These are phyloP conservation scores for Macroglossus sobrinus DNA, from an alignment of 2,113 vertebrate genomes.

Conservation along the genomic window DNA sequence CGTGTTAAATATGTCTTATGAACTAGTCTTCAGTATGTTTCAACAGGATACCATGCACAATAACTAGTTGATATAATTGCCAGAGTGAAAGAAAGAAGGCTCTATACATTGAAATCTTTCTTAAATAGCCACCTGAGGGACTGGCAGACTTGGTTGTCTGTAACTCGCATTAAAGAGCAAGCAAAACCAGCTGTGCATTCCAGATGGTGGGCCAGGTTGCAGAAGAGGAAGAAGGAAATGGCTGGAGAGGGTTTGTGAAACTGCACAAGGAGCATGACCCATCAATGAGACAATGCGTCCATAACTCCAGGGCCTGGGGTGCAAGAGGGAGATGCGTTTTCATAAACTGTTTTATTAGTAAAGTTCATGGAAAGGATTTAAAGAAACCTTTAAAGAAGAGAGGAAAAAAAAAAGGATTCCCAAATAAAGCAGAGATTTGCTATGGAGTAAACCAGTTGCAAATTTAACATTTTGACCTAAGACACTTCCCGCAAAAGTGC, in stretches of 20 bases:
- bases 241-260: background rate
- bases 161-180: background rate
- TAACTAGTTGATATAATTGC: background rate
- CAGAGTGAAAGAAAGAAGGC: background rate
- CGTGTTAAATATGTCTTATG: background rate
- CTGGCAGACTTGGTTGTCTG: background rate
- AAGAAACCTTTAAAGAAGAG: background rate
- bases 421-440: background rate
- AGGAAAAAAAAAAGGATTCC: background rate
- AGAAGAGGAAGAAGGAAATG: background rate
- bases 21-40: background rate
- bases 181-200: background rate
- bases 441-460: background rate
- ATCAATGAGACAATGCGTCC: fast-evolving
- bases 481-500: background rate
- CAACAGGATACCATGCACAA: background rate
- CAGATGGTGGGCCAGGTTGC: background rate
- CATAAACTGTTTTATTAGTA: background rate
- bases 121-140: background rate
- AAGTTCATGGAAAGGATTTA: background rate
- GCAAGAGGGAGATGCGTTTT: background rate
- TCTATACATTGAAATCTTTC: background rate
- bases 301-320: background rate
- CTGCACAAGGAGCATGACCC: background rate
- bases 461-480: background rate